A percentile compares a stretch with the other conserved stretches of the same genome.
Conservation (phyloP, 1,140 invertebrate species). For the Zaprionus ghesquierei region DNA sequence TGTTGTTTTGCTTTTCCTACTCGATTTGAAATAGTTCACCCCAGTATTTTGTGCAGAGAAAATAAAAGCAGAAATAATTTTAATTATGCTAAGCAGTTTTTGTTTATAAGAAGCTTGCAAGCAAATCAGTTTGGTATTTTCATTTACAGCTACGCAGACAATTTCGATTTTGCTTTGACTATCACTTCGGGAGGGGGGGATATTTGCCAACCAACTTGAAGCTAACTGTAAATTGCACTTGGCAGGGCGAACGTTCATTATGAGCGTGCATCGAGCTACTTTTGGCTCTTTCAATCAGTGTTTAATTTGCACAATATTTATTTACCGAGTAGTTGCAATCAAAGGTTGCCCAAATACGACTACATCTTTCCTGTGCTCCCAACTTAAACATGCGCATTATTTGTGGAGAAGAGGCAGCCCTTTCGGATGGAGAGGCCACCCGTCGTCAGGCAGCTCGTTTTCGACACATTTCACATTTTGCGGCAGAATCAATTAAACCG, state of each 20-base stretch:
- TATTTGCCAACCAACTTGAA: neutral
- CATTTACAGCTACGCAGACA: neutral
- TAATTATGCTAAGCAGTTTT: neutral
- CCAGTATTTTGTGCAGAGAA: conserved; percentile 16
- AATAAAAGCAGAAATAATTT: neutral
- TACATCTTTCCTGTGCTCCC: neutral
- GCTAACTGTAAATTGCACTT: conserved; percentile 3
- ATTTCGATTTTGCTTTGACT: neutral
- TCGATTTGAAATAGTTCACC: conserved; percentile 4
- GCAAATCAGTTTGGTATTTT: neutral
- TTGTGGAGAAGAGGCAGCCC: conserved; percentile 1
- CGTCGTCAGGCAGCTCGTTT: conserved; percentile 53
- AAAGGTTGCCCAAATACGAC: conserved; percentile 32
- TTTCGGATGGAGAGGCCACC: neutral
- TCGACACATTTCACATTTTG: conserved; percentile 77
- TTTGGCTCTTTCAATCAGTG: conserved; percentile 65
- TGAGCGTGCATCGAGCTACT: conserved; percentile 40
- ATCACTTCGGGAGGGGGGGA: neutral
- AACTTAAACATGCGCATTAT: conserved; percentile 39
- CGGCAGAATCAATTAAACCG: conserved; percentile 79
- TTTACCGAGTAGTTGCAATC: conserved; percentile 67
- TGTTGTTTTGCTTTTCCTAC: no score
- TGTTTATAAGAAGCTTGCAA: neutral
- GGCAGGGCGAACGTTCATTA: conserved; percentile 26
- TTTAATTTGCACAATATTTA: conserved; percentile 69